Percentiles rank a stretch among this genome's conserved stretches.
Conservation (phyloP, 2,113 vertebrate genomes). For the Upupa epops region DNA sequence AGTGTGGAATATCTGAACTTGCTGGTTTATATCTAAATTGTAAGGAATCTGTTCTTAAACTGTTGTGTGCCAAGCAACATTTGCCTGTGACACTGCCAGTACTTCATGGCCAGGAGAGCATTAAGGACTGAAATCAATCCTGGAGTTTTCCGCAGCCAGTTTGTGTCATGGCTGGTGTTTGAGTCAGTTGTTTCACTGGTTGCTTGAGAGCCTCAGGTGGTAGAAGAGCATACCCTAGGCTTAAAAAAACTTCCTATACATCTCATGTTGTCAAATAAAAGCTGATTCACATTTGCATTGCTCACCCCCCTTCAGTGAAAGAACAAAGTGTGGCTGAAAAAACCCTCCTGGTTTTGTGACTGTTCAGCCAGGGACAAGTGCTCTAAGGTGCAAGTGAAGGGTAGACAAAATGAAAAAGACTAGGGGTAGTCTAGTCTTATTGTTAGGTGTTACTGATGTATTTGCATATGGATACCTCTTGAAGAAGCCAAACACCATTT, state of each 20-base stretch:
- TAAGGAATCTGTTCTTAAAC: constrained; percentile 16
- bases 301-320: background rate
- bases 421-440: background rate
- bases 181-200: background rate
- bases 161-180: background rate
- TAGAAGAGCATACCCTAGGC: background rate
- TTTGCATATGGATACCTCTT: background rate
- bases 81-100: background rate
- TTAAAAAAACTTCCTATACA: background rate
- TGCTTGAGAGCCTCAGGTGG: background rate
- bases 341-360: background rate
- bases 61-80: background rate
- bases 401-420: background rate
- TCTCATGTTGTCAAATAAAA: background rate
- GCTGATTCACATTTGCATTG: background rate
- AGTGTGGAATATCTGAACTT: background rate
- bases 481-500: background rate
- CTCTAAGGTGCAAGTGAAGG: background rate
- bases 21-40: constrained; percentile 28
- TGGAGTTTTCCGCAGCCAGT: background rate
- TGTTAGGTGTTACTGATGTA: background rate
- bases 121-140: background rate
- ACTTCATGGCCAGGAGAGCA: background rate
- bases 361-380: background rate
- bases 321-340: background rate